Evolutionary conservation across 1,140 invertebrate genomes (phyloP).

Genomic region (Ips typographus): DNA sequence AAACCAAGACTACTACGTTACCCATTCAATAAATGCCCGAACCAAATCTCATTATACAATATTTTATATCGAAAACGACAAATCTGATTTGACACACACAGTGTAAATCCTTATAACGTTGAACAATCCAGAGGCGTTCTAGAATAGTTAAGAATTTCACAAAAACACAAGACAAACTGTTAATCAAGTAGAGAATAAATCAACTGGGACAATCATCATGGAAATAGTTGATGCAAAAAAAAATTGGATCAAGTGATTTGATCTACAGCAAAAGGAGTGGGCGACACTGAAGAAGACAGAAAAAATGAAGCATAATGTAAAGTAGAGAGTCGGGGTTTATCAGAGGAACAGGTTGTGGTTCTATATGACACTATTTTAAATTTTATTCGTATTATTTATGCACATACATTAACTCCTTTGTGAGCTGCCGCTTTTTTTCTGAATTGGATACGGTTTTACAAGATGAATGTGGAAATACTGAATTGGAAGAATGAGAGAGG

Average conservation of each 20-base stretch:
- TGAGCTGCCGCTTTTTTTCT: constrained; percentile 40
- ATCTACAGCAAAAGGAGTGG: no score
- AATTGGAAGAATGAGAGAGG: constrained; percentile 36
- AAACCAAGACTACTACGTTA: constrained; percentile 37
- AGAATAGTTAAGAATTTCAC: no score
- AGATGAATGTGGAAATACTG: constrained; percentile 40
- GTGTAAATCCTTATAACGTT: no score
- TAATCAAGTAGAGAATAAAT: no score
- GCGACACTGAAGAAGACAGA: neutral
- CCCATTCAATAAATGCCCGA: constrained; percentile 22
- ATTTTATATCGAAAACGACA: constrained; percentile 30
- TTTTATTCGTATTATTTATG: constrained; percentile 44
- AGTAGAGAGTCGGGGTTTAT: constrained; percentile 28
- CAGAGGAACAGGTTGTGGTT: constrained; percentile 40
- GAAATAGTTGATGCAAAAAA: no score
- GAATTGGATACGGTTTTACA: constrained; percentile 40
- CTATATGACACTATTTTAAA: constrained; percentile 41
- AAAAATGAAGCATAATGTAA: constrained; percentile 40
- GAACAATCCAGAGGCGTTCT: no score
- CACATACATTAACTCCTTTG: constrained; percentile 42
- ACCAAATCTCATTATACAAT: constrained; percentile 36
- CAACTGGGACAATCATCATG: no score
- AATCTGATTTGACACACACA: constrained; percentile 22
- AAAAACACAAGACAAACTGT: no score
- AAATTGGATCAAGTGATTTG: no score